Evolutionary conservation across 2,797 vertebrate species (phyloP), one percentile per base, ranked within the genome.

Genomic region (Pangasius djambal): DNA sequence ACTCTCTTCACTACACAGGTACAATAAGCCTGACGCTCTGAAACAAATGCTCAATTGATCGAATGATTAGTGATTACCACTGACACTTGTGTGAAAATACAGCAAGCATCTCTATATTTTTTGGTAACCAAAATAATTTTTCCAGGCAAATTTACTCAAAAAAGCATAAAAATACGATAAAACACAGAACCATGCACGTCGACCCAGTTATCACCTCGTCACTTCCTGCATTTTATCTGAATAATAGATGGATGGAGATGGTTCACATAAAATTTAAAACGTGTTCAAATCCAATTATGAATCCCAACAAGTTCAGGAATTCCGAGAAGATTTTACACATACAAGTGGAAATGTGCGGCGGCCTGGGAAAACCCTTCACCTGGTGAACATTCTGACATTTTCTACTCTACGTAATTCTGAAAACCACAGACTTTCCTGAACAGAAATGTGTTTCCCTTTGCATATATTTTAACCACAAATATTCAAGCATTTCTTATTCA

Each of bases 61-160:
- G 28, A 78, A 65, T 69, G 83, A 78, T 25, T 74, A 44, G n/a
- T 75, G 55, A 52, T 70, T n/a, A 85, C 31, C 59, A 79, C 44
- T 55, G 59, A 61, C 6, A 25, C 34, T 59, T 61, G 15, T 0
- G 5, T 15, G 18, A 81, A 34, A 34, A 81, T 37, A 81, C 34
- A 59, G 55, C 55, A 82, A 59, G 10, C n/a, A 37, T 6, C 20
- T 18, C 37, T 48, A 77, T 5, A 74, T 77, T 48, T 50, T 25
- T 28, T 50, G 44, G 74, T 0, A 77, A 75, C 16, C 7, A 48
- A 75, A 75, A 44, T 13, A 7, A 16, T 3, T n/a, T 50, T 25
- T 50, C 0, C 22, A 50, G 22, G 25, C 28, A 61, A 82, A 88
- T 15, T 83, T 63, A 59, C 55, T 37, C 7, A 15, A 83, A 40